Evolutionary conservation across 2,797 vertebrate genomes (phyloP).

Genomic region (Etheostoma perlongum): DNA sequence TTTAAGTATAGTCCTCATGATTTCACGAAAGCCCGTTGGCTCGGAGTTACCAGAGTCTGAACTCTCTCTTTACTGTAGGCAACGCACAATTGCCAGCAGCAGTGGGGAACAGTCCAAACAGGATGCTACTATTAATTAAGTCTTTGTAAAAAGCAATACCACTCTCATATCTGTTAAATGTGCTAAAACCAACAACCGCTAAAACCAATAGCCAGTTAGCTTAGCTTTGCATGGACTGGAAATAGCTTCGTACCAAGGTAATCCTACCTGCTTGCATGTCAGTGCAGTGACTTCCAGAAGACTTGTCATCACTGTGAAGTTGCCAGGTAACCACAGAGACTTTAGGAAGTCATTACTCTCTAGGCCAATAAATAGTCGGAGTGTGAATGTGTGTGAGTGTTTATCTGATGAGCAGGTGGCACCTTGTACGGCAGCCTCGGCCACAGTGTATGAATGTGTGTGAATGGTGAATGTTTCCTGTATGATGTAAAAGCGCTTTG

Average conservation of each 20-base stretch:
- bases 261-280: background rate
- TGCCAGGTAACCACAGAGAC: background rate
- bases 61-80: constrained; percentile 57
- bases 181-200: background rate
- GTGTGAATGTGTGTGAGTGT: too few species aligned
- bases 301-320: background rate
- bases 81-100: constrained; percentile 51
- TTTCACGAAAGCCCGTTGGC: constrained; percentile 36
- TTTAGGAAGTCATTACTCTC: background rate
- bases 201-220: background rate
- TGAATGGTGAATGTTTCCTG: too few species aligned
- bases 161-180: background rate
- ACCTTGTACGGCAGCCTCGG: too few species aligned
- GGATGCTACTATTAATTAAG: constrained; percentile 41
- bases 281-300: background rate
- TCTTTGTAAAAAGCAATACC: constrained; percentile 19
- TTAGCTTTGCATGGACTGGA: background rate
- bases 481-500: too few species aligned
- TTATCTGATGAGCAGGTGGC: too few species aligned
- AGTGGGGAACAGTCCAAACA: constrained; percentile 50
- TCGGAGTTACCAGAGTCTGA: constrained; percentile 51
- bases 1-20: constrained; percentile 20
- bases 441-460: too few species aligned
- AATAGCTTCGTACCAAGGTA: background rate
- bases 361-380: too few species aligned